Evolutionary conservation across 2,888 invertebrate species (phyloP), one percentile per base, ranked within the genome.

Genomic region (Acanthosepion lycidas): DNA sequence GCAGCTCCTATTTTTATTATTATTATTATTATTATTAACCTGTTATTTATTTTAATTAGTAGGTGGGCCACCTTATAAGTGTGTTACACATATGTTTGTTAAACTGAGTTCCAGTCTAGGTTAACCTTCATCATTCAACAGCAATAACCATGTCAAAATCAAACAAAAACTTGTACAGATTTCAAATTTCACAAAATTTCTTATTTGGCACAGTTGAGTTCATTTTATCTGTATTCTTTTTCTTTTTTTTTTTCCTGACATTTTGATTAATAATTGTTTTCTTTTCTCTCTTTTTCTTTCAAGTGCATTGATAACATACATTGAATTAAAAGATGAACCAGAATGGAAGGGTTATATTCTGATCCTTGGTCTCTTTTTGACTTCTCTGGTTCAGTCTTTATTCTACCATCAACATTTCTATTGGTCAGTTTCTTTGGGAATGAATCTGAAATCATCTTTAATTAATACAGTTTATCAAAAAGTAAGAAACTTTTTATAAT

Each of bases 401-500:
- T 98, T 99, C 94, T 98, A 99, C 91, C 98, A 99, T 4, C 99
- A 99, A 97, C 99, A 99, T 97, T 99, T 99, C 97, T 98, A 99
- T 97, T 98, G 98, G 95, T 97, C 97, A 96, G 97, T 99, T 97
- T 98, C 99, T 94, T 98, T 99, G 42, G 99, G 99, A 6, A 98
- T 99, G 98, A 98, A 99, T 95, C 98, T 99, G 96, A 98, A 99
- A 95, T 99, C 99, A 0, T 98, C 99, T 0, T 97, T 99, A 55
- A 98, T 99, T n/a, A 98, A 99, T 96, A 98, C 99, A 94, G 98
- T 99, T 96, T 99, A 99, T 97, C 98, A 98, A 95, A 99, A 99
- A 98, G 97, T 97, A 94, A 64, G 94, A 92, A 51, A 33, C 48
- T 64, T 78, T n/a, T n/a, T 48, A 12, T 53, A 28, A 48, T 91